Base-by-base conservation (phyloP, 2,888 invertebrate species). In the Eubasilissa splendida region DNA sequence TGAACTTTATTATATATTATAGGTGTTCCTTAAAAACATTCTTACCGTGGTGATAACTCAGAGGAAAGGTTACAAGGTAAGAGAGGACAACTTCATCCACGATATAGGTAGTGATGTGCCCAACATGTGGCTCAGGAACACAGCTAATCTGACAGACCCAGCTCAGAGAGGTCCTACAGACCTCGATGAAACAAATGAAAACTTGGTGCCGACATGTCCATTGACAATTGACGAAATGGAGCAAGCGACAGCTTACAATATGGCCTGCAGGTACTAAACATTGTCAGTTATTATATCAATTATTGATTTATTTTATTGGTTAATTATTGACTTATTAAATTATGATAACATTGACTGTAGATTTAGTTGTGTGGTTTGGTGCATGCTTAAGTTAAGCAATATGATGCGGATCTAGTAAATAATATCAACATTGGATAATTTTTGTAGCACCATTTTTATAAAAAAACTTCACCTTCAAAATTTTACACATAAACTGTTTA, bases 21-120 rank as follows among this genome's bases (percentile, higher is more conserved):
- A 94, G 90, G 92, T 93, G 83, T 95, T 96, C 85, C 90, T 97
- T 1, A 97, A 97, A 87, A 96, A 96, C 86, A 92, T 97, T 10
- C 89, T 97, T 2, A 93, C 94, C 2, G 92, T 95, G 0, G 93
- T 97, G 74, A 89, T 97, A 76, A 93, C 94, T n/a, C 93, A 94
- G 83, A 91, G 95, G n/a, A 96, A 95, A 87, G 95, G 96, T 2
- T 97, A 95, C 86, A 94, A 95, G 86, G 88, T 94, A 10, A 91
- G 94, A 33, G 95, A 95, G 80, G 92, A 91, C 0, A 91, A 93
- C 74, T 96, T 96, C 85, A 94, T 94, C 86, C 95, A 96, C 87
- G 94, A 95, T 84, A 92, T 97, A 81, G 97, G 97, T 0, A 91
- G 93, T 12, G 93, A 95, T 12, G 91, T 95, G 76, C 94, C 95